Evolutionary conservation across 1,140 invertebrate genomes (phyloP).

Genomic region (Vanessa atalanta): DNA sequence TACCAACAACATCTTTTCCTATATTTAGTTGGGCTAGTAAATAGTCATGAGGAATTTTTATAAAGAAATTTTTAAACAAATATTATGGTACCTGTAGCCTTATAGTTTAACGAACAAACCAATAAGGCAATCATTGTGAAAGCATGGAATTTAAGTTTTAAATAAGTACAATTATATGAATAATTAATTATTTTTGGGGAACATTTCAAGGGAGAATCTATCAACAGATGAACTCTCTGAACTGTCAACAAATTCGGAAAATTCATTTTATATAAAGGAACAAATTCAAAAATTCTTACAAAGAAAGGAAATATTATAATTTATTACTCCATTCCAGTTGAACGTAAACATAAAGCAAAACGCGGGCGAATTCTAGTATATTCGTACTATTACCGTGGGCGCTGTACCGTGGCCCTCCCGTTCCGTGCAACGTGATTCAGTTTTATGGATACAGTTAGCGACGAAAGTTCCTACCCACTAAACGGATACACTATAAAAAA

Average conservation of each 20-base stretch:
- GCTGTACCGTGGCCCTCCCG: constrained; percentile 20
- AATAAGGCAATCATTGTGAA: no score
- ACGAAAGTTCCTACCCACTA: constrained; percentile 18
- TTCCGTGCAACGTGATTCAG: constrained; percentile 32
- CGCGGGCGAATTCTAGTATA: constrained; percentile 5
- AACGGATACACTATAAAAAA: constrained; percentile 6
- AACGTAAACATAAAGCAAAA: neutral
- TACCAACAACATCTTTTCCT: no score
- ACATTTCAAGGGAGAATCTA: no score
- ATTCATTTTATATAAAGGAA: neutral
- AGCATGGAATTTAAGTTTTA: no score
- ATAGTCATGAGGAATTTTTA: no score
- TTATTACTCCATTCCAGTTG: neutral
- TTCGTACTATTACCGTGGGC: constrained; percentile 25
- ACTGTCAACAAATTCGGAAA: neutral
- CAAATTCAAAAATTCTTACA: neutral
- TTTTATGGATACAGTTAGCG: constrained; percentile 25
- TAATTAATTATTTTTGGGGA: no score
- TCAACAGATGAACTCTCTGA: no score
- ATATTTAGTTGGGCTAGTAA: no score
- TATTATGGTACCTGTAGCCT: no score
- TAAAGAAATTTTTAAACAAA: no score
- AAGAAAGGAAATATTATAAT: neutral
- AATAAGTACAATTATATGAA: no score
- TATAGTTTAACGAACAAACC: no score